A percentile compares a stretch with the other conserved stretches of the same genome.
Conservation (phyloP, 2,888 invertebrate genomes). For the Blastobasis lacticolella region DNA sequence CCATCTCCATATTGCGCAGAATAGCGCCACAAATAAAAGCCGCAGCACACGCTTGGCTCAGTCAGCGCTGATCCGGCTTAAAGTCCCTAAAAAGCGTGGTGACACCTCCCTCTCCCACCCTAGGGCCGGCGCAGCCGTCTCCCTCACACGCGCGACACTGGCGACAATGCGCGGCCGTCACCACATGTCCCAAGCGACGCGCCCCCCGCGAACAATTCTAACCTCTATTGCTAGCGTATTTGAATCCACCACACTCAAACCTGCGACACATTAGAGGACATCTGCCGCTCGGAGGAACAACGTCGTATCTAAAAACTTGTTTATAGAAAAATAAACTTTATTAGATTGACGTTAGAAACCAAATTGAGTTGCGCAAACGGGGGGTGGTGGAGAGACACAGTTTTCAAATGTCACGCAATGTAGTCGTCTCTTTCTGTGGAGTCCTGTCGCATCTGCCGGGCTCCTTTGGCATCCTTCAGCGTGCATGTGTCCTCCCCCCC, state of each 20-base stretch:
- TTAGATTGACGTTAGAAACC: rapidly evolving
- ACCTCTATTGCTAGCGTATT: slow-evolving; percentile 40
- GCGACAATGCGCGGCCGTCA: slow-evolving; percentile 55
- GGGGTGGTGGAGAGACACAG: slow-evolving; percentile 68
- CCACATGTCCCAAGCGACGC: slow-evolving; percentile 50
- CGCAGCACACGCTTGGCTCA: slow-evolving; percentile 39
- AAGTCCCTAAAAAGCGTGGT: slow-evolving; percentile 65
- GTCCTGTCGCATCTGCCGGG: slow-evolving; percentile 70
- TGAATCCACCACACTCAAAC: slow-evolving; percentile 57
- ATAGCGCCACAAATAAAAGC: slow-evolving; percentile 49
- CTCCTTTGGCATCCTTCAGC: slow-evolving; percentile 72
- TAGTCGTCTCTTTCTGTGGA: slow-evolving; percentile 72
- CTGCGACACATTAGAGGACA: slow-evolving; percentile 73
- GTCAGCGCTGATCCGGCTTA: slow-evolving; percentile 53
- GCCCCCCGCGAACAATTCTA: slow-evolving; percentile 37
- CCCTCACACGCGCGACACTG: slow-evolving; percentile 52
- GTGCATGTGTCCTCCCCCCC: slow-evolving; percentile 60
- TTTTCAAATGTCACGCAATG: slow-evolving; percentile 73
- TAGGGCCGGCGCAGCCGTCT: slow-evolving; percentile 38
- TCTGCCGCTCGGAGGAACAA: slow-evolving; percentile 29
- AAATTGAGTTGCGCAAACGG: slow-evolving; percentile 19
- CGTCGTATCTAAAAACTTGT: slow-evolving; percentile 23
- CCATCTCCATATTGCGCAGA: slow-evolving; percentile 46
- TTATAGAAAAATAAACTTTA: slow-evolving; percentile 27
- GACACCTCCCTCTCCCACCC: slow-evolving; percentile 67